Evolutionary conservation across 2,888 invertebrate genomes (phyloP), one percentile per base, ranked within the genome.

Genomic region (Acanthopleura granulata): DNA sequence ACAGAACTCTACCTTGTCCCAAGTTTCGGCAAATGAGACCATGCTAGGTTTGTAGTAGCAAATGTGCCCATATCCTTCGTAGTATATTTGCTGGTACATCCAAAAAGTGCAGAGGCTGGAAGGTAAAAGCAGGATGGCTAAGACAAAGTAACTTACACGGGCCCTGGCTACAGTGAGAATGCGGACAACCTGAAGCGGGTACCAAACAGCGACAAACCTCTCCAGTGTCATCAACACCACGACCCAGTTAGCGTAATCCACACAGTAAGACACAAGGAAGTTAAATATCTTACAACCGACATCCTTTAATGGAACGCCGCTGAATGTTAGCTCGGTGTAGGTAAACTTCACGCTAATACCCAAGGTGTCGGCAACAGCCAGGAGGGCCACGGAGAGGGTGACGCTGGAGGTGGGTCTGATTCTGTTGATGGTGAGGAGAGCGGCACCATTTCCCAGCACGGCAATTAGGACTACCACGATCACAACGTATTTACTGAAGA

Each of bases 221-320:
- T 66, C 66, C 16, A 66, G 4, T 6, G 66, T 66, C 66, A 66
- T 66, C 29, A 66, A 66, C 1, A 66, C 66, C 1, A 66, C 66
- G 14, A 66, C 29, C 66, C 66, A 66, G 25, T 66, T 66, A 14
- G 66, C 66, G 29, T 27, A 66, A 66, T 66, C 66, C 66, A 66
- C 66, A 27, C 18, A 66, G 25, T 66, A 66, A 16, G 66, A 66
- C 18, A 15, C 16, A 1, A 66, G 25, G 29, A 66, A 66, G 29
- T 66, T 66, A 15, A 66, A 66, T 16, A 27, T 15, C 29, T 66
- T 9, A 27, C 66, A 66, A 16, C 66, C 66, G 1, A 66, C 22
- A 27, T 66, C 66, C 14, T 6, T 14, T 6, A 66, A 27, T 27
- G 66, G 66, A 6, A 66, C 66, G 22, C 66, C 29, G 14, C 25